These are phyloP conservation scores for Brenthis hecate DNA, from an alignment of 2,888 invertebrate genomes.

Conservation along the genomic window DNA sequence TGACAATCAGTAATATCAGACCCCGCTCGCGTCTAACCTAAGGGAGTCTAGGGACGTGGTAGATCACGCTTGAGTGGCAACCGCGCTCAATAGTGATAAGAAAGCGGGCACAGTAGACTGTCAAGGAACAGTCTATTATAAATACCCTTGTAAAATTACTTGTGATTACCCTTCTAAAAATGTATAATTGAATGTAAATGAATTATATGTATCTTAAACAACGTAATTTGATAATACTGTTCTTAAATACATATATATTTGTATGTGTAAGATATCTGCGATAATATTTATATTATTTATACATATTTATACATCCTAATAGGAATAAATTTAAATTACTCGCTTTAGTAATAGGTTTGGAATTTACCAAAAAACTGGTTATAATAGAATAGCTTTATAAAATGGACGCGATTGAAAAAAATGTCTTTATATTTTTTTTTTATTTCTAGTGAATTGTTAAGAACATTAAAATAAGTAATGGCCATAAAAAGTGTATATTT, in stretches of 20 bases:
- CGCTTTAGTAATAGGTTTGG: constrained; percentile 16
- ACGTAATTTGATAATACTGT: constrained; percentile 1
- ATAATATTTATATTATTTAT: background rate
- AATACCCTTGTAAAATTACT: constrained; percentile 23
- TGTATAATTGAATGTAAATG: constrained; percentile 10
- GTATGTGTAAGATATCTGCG: background rate
- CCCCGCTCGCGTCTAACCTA: constrained; percentile 51
- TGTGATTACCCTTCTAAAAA: constrained; percentile 41
- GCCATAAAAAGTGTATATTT: constrained; percentile 20
- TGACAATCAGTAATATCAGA: constrained; percentile 66
- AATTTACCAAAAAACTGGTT: constrained; percentile 21
- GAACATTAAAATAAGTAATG: constrained; percentile 20
- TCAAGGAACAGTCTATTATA: constrained; percentile 42
- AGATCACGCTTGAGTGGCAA: constrained; percentile 62
- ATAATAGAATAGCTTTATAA: constrained; percentile 12
- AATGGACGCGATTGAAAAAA: constrained; percentile 17
- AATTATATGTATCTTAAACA: background rate
- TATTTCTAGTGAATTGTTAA: constrained; percentile 23
- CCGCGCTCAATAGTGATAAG: constrained; percentile 68
- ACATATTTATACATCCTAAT: constrained; percentile 3
- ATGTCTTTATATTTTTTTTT: constrained; percentile 16
- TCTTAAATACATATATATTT: background rate
- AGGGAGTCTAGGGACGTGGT: constrained; percentile 54
- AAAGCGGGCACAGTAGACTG: constrained; percentile 65
- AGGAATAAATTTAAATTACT: constrained; percentile 2